Conservation (phyloP, 2,797 vertebrate genomes). For the Halcyon badia region DNA sequence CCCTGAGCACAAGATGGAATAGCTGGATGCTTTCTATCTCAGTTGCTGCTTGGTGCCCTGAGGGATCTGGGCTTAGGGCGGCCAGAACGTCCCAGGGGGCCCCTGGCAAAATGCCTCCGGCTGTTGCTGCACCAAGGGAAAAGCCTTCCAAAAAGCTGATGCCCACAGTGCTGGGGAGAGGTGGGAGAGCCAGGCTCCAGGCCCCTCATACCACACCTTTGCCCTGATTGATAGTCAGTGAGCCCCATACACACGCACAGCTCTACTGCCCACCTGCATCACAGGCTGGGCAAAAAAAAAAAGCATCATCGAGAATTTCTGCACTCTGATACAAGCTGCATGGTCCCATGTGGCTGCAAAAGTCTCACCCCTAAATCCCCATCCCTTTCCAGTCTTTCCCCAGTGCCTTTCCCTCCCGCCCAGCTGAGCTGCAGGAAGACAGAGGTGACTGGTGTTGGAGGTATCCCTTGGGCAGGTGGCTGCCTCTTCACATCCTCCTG, state of each 20-base stretch:
- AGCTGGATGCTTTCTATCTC: neutral
- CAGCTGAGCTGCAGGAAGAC: neutral
- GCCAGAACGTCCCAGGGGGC: accelerated
- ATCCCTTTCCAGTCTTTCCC: neutral
- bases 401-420: neutral
- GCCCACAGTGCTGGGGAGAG: neutral
- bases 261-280: neutral
- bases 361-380: neutral
- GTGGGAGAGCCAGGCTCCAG: neutral
- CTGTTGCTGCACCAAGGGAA: neutral
- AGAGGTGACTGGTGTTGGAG: accelerated
- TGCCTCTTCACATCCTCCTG: neutral
- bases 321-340: neutral
- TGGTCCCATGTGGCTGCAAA: neutral
- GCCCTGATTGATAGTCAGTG: too few relatives aligned
- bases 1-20: accelerated
- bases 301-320: neutral
- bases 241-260: accelerated
- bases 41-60: neutral
- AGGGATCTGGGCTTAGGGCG: accelerated
- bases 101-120: neutral
- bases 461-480: neutral
- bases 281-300: neutral
- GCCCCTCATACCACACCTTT: neutral
- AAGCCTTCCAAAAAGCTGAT: neutral